Base-by-base conservation (phyloP, 2,113 vertebrate species). In the Rhea pennata region DNA sequence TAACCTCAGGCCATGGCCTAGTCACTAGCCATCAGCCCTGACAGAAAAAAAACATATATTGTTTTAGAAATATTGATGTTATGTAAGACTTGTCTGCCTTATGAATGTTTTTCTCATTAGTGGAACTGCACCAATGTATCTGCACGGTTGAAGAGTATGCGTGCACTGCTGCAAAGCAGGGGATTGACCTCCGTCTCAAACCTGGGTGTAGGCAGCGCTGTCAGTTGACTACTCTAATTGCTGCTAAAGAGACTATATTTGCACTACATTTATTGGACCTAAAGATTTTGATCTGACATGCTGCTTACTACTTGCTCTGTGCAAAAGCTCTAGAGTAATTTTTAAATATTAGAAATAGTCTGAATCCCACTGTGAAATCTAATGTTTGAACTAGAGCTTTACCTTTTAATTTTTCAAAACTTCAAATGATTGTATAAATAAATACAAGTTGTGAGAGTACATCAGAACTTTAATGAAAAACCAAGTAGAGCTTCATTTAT, bases 381-480 rank as follows among this genome's bases (percentile, higher is more conserved):
- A 62, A 2, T 54, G 56, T 27, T 81, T 58, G 27, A 4, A 23
- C 8, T 88, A 42, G 44, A 82, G 13, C 44, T 96, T 62, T 74
- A 19, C 6, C 23, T 65, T 87, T 87, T 84, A 80, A 87, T 71
- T 91, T 92, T 94, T 77, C 51, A 85, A 62, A 89, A n/a, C 92
- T 89, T 53, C 39, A 42, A 40, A 74, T 61, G 31, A 61, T 73
- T 44, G 31, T n/a, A 65, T 76, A 88, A 40, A 70, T 79, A 93
- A 93, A 91, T 59, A 85, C 46, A 59, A 62, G 29, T 76, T 89
- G 59, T 54, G 70, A 70, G 64, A 90, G 16, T 59, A 58, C 8
- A 86, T 21, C 27, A 66, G 20, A 76, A 42, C 33, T 95, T 87
- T 17, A 95, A 93, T 87, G 50, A 87, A 94, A 93, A 93, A 44